Conservation (phyloP, 1,140 invertebrate genomes). For the Plectrocnemia conspersa region DNA sequence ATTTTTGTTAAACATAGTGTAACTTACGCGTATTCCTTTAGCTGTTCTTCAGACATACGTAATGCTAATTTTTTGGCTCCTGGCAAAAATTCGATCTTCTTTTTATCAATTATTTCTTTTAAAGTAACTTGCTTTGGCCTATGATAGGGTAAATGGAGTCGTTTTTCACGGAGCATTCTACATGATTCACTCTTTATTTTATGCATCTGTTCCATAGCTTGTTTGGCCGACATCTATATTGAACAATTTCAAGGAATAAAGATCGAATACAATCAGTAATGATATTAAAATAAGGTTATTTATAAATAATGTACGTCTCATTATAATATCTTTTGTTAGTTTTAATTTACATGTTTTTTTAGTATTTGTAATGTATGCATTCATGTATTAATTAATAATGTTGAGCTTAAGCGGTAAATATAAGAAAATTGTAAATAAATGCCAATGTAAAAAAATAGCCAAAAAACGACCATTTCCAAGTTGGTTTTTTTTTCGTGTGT, state of each 20-base stretch:
- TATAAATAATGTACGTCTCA: too few relatives aligned
- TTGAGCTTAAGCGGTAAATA: too few relatives aligned
- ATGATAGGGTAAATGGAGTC: conserved; percentile 72
- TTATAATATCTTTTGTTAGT: too few relatives aligned
- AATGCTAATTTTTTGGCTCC: conserved; percentile 47
- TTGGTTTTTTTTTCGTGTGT: too few relatives aligned
- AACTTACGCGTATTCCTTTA: conserved; percentile 55
- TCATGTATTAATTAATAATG: too few relatives aligned
- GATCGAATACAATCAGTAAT: conserved; percentile 2
- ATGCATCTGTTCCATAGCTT: conserved; percentile 53
- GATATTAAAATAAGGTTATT: neutral
- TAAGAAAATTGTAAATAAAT: too few relatives aligned
- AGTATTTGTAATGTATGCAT: too few relatives aligned
- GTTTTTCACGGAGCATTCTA: conserved; percentile 63
- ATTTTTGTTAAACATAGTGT: neutral
- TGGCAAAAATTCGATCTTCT: conserved; percentile 37
- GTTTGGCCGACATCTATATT: conserved; percentile 53
- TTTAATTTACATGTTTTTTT: too few relatives aligned
- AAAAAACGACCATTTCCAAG: too few relatives aligned
- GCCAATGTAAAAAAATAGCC: too few relatives aligned
- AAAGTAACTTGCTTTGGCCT: conserved; percentile 66
- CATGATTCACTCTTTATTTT: conserved; percentile 59
- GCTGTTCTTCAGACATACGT: conserved; percentile 53
- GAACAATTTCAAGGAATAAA: conserved; percentile 31
- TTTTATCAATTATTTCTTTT: conserved; percentile 62